A percentile compares a stretch with the other conserved stretches of the same genome.
Conservation (phyloP, 2,797 vertebrate species). For the Eulemur mongoz region DNA sequence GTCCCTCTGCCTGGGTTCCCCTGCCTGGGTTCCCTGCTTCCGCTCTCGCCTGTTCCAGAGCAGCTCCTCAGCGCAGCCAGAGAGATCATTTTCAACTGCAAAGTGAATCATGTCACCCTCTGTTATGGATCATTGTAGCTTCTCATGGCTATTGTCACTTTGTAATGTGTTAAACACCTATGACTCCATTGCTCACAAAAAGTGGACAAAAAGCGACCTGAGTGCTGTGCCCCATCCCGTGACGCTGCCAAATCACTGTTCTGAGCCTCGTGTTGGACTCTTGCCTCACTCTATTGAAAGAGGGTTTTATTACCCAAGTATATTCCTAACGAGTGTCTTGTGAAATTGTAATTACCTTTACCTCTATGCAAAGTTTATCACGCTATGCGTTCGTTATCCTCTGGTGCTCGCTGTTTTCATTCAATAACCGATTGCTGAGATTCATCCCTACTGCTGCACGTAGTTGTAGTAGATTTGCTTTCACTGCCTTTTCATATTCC, state of each 20-base stretch:
- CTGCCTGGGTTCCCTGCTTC: background rate
- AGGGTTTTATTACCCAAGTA: background rate
- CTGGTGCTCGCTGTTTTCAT: background rate
- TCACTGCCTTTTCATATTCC: background rate
- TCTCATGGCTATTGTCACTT: background rate
- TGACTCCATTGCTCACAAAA: background rate
- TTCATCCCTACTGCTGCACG: background rate
- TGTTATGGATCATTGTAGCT: constrained; percentile 8
- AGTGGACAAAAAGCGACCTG: background rate
- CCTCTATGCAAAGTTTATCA: background rate
- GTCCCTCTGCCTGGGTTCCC: no score
- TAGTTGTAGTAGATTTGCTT: background rate
- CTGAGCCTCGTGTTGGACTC: background rate
- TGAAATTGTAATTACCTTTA: constrained; percentile 47
- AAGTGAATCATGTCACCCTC: background rate
- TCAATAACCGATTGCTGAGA: background rate
- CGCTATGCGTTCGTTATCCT: background rate
- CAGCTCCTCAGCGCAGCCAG: background rate
- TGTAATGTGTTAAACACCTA: background rate
- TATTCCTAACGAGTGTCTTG: background rate
- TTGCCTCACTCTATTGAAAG: background rate
- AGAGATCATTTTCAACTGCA: background rate
- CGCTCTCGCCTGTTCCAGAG: background rate
- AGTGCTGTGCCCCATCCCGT: no score
- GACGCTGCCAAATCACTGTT: background rate